Conservation (phyloP, 2,113 vertebrate species). For the human (Homo sapiens) region GRCh38 chr7:111442501-111443000, state of each 20-base stretch:
- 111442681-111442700: slow-evolving; percentile 27
- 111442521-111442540: slow-evolving; percentile 53
- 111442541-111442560: slow-evolving; percentile 55
- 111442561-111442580: slow-evolving; percentile 56
- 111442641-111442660: slow-evolving; percentile 52
- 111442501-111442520: slow-evolving; percentile 31
- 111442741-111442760: slow-evolving; percentile 69
- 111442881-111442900: slow-evolving; percentile 3
- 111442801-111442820: slow-evolving; percentile 73
- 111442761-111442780: slow-evolving; percentile 44
- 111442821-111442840: slow-evolving; percentile 69
- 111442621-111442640: slow-evolving; percentile 53
- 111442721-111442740: slow-evolving; percentile 49
- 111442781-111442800: slow-evolving; percentile 71
- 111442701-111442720: slow-evolving; percentile 37
- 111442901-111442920: not conserved
- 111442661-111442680: slow-evolving; percentile 19
- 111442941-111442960: not conserved
- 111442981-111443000: not conserved
- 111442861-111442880: slow-evolving; percentile 65
- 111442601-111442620: slow-evolving; percentile 51
- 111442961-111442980: not conserved
- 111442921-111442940: not conserved
- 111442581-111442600: slow-evolving; percentile 53
- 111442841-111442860: slow-evolving; percentile 64